These are phyloP conservation scores for Diprion similis DNA, from an alignment of 1,140 invertebrate species.

Conservation along the genomic window DNA sequence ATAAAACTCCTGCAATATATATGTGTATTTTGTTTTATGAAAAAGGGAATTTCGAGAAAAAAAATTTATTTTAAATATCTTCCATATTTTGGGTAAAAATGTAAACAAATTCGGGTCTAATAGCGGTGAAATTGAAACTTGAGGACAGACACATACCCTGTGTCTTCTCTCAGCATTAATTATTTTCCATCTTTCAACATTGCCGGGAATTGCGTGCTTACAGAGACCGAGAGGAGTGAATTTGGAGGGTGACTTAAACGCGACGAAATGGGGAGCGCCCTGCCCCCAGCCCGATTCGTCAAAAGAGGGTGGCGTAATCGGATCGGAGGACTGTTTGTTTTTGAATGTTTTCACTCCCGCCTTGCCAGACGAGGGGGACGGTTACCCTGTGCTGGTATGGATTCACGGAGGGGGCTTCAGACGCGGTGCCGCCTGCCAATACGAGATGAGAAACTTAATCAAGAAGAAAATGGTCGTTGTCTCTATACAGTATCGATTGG, in stretches of 20 bases:
- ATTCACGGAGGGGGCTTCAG: constrained; percentile 71
- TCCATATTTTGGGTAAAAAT: constrained; percentile 1
- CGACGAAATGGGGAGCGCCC: constrained; percentile 60
- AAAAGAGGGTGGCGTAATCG: constrained; percentile 50
- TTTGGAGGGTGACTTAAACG: constrained; percentile 64
- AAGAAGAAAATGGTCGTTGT: constrained; percentile 75
- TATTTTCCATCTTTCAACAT: constrained; percentile 10
- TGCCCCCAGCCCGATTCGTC: constrained; percentile 65
- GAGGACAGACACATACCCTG: no score
- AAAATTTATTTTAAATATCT: no score
- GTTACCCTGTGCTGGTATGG: constrained; percentile 68
- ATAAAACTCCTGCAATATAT: no score
- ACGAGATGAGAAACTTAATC: constrained; percentile 66
- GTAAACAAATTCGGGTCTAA: no score
- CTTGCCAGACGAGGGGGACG: constrained; percentile 62
- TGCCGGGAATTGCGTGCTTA: not conserved
- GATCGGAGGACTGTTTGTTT: constrained; percentile 80
- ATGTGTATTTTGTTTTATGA: no score
- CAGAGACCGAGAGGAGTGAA: constrained; percentile 61
- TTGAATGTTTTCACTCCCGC: constrained; percentile 81
- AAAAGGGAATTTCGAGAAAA: no score
- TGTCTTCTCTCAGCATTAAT: constrained; percentile 7
- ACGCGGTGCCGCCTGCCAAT: constrained; percentile 70
- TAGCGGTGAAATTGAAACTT: no score
- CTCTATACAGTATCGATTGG: constrained; percentile 82